Evolutionary conservation across 2,888 invertebrate genomes (phyloP).

Genomic region (Acrocera orbiculus): DNA sequence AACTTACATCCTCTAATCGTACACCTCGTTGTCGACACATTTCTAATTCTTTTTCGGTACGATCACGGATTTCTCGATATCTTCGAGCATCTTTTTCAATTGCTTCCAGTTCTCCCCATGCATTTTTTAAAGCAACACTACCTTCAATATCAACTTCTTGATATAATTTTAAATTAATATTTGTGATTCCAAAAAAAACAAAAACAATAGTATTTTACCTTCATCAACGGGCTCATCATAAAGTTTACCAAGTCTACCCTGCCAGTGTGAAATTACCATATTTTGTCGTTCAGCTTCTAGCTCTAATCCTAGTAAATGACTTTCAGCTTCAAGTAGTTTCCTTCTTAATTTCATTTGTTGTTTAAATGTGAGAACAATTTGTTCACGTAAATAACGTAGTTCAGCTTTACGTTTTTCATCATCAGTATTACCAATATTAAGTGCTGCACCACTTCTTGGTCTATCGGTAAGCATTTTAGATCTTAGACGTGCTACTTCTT

Average conservation of each 20-base stretch:
- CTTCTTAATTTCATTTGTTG: conserved; percentile 82
- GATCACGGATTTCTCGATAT: conserved; percentile 54
- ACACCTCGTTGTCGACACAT: conserved; percentile 60
- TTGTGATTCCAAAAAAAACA: not conserved
- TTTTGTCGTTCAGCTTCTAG: conserved; percentile 80
- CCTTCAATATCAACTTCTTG: conserved; percentile 30
- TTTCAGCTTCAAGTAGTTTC: conserved; percentile 79
- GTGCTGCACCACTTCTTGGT: conserved; percentile 32
- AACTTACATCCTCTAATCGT: conserved; percentile 61
- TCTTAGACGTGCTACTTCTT: conserved; percentile 64
- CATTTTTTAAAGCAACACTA: conserved; percentile 45
- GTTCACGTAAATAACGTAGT: conserved; percentile 55
- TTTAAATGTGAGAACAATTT: conserved; percentile 75
- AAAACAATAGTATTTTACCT: conserved; percentile 15
- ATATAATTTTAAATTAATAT: conserved; percentile 1
- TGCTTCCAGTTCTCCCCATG: conserved; percentile 67
- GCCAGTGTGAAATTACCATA: conserved; percentile 72
- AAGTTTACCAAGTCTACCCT: conserved; percentile 56
- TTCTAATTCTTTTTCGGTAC: conserved; percentile 67
- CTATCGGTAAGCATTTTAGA: conserved; percentile 62
- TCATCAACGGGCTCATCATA: conserved; percentile 27
- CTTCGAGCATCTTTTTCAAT: conserved; percentile 74
- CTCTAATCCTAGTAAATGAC: conserved; percentile 68
- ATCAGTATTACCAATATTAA: conserved; percentile 18
- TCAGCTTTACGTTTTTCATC: conserved; percentile 33